Conservation (phyloP, 2,888 invertebrate species). For the Pteria penguin region DNA sequence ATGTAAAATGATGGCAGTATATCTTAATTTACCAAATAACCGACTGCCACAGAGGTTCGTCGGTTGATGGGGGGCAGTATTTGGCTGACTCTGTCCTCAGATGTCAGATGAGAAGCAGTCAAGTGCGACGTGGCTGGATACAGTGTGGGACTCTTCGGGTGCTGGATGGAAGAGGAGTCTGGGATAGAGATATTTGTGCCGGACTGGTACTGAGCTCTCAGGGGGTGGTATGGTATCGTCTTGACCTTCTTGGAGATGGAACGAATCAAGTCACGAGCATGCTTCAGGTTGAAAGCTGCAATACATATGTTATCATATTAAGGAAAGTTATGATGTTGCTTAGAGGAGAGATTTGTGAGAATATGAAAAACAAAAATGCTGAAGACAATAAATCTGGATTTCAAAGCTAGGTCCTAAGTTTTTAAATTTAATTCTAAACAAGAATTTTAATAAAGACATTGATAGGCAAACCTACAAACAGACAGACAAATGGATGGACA, state of each 20-base stretch:
- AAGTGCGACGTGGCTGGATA: constrained; percentile 18
- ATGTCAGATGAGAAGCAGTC: constrained; percentile 6
- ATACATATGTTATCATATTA: no score
- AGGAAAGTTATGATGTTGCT: no score
- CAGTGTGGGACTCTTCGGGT: constrained; percentile 5
- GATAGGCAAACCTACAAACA: no score
- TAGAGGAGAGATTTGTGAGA: no score
- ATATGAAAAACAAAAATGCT: no score
- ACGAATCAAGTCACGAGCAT: constrained; percentile 76
- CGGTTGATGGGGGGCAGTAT: constrained; percentile 33
- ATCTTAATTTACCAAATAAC: constrained; percentile 16
- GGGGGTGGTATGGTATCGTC: constrained; percentile 45
- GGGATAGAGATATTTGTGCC: neutral
- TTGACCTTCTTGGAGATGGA: constrained; percentile 77
- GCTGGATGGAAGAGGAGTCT: neutral
- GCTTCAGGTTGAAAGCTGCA: constrained; percentile 78
- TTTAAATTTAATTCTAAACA: no score
- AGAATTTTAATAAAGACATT: no score
- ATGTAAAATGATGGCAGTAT: neutral
- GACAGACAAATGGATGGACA: no score
- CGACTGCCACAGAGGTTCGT: constrained; percentile 24
- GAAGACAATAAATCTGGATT: no score
- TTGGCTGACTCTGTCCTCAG: constrained; percentile 19
- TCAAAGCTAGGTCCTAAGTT: no score
- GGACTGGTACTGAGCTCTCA: constrained; percentile 22